A percentile compares a stretch with the other conserved stretches of the same genome.
These are phyloP conservation scores for Lontra canadensis DNA, from an alignment of 2,113 vertebrate genomes.

Conservation along the genomic window DNA sequence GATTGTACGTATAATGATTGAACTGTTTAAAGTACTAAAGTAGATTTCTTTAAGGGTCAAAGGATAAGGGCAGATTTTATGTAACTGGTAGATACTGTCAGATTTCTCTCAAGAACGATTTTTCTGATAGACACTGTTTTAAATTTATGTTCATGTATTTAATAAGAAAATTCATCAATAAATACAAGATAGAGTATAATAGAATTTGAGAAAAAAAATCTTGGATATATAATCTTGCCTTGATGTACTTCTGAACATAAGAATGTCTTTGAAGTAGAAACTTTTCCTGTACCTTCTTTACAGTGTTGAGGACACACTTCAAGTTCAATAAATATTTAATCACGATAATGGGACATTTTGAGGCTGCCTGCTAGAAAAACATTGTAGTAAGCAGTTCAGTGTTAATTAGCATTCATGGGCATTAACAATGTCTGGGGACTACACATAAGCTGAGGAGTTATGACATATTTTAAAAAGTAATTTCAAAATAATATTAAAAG, in stretches of 20 bases:
- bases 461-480: conserved; percentile 54
- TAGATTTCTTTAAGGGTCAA: background rate
- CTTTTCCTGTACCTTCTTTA: background rate
- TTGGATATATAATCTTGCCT: background rate
- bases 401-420: conserved; percentile 68
- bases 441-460: conserved; percentile 39
- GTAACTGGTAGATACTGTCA: background rate
- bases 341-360: conserved; percentile 66
- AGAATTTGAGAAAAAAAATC: background rate
- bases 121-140: background rate
- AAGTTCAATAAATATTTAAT: conserved; percentile 79
- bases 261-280: conserved; percentile 48
- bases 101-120: background rate
- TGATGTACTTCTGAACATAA: background rate
- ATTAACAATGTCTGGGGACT: conserved; percentile 47
- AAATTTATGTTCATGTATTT: background rate
- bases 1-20: background rate
- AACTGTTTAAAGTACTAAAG: background rate
- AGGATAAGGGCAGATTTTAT: background rate
- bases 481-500: conserved; percentile 63
- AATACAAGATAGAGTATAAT: background rate
- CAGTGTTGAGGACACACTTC: conserved; percentile 54
- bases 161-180: background rate
- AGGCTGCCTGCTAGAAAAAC: conserved; percentile 61
- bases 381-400: conserved; percentile 63